Percentiles rank a stretch among this genome's conserved stretches.
phyloP scores from a whole-genome alignment of 1,140 invertebrate species.

The Fopius arisanus region DNA sequence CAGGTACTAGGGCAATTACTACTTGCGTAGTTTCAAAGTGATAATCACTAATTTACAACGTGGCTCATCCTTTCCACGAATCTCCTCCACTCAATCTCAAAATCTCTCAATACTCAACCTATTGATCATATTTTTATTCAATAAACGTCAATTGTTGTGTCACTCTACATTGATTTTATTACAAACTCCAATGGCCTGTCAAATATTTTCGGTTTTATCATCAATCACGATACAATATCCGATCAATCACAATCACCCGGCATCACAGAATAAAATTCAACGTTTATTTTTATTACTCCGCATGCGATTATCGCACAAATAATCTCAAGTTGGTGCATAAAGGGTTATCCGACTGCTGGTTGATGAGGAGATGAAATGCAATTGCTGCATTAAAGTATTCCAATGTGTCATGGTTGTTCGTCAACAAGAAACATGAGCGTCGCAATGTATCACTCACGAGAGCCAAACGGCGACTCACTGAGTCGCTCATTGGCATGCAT shows the following conservation, averaged over 20 bases:
- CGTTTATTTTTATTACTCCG: background rate
- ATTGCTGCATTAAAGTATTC: background rate
- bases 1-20: constrained; percentile 16
- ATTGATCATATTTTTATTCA: background rate
- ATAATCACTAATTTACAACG: too few relatives aligned
- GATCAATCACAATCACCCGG: background rate
- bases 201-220: background rate
- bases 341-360: background rate
- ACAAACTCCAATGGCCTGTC: background rate
- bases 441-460: background rate
- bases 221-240: background rate
- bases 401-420: background rate
- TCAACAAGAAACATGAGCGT: background rate
- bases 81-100: background rate
- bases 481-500: background rate
- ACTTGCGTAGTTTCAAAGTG: background rate
- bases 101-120: background rate
- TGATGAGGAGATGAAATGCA: background rate
- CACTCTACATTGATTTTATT: background rate
- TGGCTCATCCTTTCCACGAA: background rate
- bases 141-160: background rate
- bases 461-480: constrained; percentile 5
- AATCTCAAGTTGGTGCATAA: background rate
- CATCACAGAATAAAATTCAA: constrained; percentile 3
- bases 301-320: background rate